phyloP scores from a whole-genome alignment of 2,888 invertebrate genomes.

The Nomada goodeniana region DNA sequence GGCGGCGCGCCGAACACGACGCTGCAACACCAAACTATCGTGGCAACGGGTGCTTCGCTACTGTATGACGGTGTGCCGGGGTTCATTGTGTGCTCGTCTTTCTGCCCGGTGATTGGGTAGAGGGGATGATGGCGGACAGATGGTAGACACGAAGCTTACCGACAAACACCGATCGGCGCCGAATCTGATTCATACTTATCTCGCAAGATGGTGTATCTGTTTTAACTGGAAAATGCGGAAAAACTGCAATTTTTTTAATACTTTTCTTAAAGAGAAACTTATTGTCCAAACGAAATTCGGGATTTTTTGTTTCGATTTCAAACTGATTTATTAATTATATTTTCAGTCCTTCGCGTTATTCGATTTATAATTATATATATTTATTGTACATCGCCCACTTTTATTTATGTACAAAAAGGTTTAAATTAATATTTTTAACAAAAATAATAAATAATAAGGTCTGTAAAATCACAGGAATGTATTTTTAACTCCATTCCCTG shows the following conservation, averaged over 20 bases:
- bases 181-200: slow-evolving; percentile 52
- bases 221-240: slow-evolving; percentile 1
- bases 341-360: neutral
- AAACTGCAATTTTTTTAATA: neutral
- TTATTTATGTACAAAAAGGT: too few relatives aligned
- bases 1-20: slow-evolving; percentile 62
- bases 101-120: slow-evolving; percentile 61
- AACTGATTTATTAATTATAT: neutral
- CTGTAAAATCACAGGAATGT: too few relatives aligned
- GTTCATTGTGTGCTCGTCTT: slow-evolving; percentile 67
- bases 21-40: slow-evolving; percentile 67
- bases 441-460: too few relatives aligned
- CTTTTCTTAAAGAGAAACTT: neutral
- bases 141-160: slow-evolving; percentile 67
- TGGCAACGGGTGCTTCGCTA: slow-evolving; percentile 76
- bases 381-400: neutral
- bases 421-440: too few relatives aligned
- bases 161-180: slow-evolving; percentile 61
- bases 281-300: neutral
- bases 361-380: neutral
- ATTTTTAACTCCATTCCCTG: slow-evolving; percentile 85
- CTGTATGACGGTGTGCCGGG: slow-evolving; percentile 65
- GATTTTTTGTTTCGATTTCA: neutral
- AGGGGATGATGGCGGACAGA: slow-evolving; percentile 70
- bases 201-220: slow-evolving; percentile 62